Percentiles rank a stretch among this genome's conserved stretches.
phyloP scores from a whole-genome alignment of 2,797 vertebrate species.

The Rachycentron canadum region DNA sequence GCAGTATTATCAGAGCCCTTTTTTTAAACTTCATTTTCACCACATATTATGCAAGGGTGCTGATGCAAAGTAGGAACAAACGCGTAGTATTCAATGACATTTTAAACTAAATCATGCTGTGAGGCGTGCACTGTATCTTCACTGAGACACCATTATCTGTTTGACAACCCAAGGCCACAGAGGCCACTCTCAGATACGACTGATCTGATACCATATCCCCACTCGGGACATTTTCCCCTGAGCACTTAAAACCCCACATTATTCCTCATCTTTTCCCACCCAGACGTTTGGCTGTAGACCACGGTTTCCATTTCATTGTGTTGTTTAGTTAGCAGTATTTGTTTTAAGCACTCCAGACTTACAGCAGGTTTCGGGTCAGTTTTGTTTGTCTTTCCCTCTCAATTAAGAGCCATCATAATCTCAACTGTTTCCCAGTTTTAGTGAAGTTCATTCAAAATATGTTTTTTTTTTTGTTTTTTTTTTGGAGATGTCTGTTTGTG shows the following conservation, averaged over 20 bases:
- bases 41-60: background rate
- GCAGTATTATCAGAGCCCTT: conserved; percentile 2
- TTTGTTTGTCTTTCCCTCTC: conserved; percentile 57
- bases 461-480: conserved; percentile 8
- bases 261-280: conserved; percentile 56
- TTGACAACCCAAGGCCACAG: background rate
- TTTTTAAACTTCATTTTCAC: conserved; percentile 1
- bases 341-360: conserved; percentile 46
- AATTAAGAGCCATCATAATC: conserved; percentile 57
- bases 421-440: conserved; percentile 54
- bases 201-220: conserved; percentile 11
- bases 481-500: conserved; percentile 56
- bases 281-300: conserved; percentile 53
- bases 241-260: conserved; percentile 42
- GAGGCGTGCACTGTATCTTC: background rate
- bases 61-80: conserved; percentile 13
- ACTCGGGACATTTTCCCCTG: conserved; percentile 32
- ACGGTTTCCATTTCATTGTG: conserved; percentile 65
- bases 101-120: background rate
- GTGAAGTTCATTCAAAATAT: conserved; percentile 40
- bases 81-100: conserved; percentile 7
- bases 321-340: conserved; percentile 61
- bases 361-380: conserved; percentile 49
- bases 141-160: conserved; percentile 3
- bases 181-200: conserved; percentile 37